phyloP scores from a whole-genome alignment of 2,888 invertebrate genomes.

The Melieria crassipennis region DNA sequence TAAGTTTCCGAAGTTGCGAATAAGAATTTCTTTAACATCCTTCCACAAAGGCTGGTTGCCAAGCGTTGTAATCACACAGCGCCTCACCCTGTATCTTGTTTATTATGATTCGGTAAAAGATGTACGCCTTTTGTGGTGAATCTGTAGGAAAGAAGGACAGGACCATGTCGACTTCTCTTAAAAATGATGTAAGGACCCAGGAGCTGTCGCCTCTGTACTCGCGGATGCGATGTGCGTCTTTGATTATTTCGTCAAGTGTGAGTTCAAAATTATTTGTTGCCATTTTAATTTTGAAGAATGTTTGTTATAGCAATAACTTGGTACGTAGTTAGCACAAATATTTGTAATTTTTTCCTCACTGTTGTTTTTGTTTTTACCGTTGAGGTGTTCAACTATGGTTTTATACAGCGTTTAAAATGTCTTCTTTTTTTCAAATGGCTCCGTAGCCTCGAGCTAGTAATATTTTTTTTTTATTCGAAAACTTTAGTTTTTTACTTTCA shows the following conservation, averaged over 20 bases:
- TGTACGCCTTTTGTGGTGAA: background rate
- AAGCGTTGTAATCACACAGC: slow-evolving; percentile 35
- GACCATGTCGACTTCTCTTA: background rate
- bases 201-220: slow-evolving; percentile 4
- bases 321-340: too few relatives aligned
- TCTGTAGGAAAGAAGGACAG: background rate
- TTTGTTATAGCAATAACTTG: too few relatives aligned
- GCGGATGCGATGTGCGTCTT: slow-evolving; percentile 61
- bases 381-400: too few relatives aligned
- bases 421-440: too few relatives aligned
- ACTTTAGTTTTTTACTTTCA: too few relatives aligned
- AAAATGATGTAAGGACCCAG: slow-evolving; percentile 2
- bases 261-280: too few relatives aligned
- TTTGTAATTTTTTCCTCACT: too few relatives aligned
- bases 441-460: too few relatives aligned
- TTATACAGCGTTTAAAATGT: too few relatives aligned
- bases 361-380: too few relatives aligned
- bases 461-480: too few relatives aligned
- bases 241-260: slow-evolving; percentile 65
- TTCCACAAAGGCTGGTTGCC: slow-evolving; percentile 35
- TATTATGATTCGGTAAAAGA: slow-evolving; percentile 4
- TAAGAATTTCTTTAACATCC: slow-evolving; percentile 26
- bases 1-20: slow-evolving; percentile 39
- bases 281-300: too few relatives aligned
- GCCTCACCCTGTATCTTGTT: background rate